Base-by-base conservation (phyloP, 2,888 invertebrate genomes). In the Callyntrura sp. region DNA sequence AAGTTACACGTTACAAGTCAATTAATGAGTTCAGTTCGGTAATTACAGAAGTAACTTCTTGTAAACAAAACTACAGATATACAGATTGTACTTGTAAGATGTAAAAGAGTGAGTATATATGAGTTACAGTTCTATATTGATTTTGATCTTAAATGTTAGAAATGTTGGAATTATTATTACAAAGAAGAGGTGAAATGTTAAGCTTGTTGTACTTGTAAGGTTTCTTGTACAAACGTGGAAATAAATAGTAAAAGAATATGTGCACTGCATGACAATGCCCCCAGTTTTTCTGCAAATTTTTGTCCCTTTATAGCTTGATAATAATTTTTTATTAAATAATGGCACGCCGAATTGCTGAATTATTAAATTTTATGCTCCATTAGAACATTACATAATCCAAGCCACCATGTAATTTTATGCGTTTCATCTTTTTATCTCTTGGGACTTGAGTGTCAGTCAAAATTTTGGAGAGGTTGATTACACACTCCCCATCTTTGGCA, bases 1-100 rank as follows among this genome's bases (percentile, higher is more conserved):
- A n/a, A n/a, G n/a, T n/a, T n/a, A n/a, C n/a, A n/a, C 8, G 78
- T 12, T 23, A 78, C 60, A 84, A 84, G 55, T 84, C 84, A 84
- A 84, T 84, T 84, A 83, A 51, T 70, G 55, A 68, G 70, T 48
- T 84, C 35, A 79, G 11, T 14, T 35, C 70, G 14, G 48, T 70
- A 73, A 25, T 25, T 25, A 35, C 6, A 11, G 12, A 79, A 35
- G 35, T 35, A 35, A 79, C 57, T 1, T 57, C 8, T 57, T 8
- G 9, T 57, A 28, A 55, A n/a, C 82, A 48, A 48, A 20, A 51
- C 60, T 17, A n/a, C n/a, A n/a, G n/a, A n/a, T n/a, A n/a, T n/a
- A n/a, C n/a, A n/a, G n/a, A n/a, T n/a, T n/a, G n/a, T n/a, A n/a
- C n/a, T n/a, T n/a, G n/a, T n/a, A n/a, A n/a, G n/a, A n/a, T n/a